A percentile compares a stretch with the other conserved stretches of the same genome.
Conservation (phyloP, 1,140 invertebrate genomes). For the Lordiphosa clarofinis region DNA sequence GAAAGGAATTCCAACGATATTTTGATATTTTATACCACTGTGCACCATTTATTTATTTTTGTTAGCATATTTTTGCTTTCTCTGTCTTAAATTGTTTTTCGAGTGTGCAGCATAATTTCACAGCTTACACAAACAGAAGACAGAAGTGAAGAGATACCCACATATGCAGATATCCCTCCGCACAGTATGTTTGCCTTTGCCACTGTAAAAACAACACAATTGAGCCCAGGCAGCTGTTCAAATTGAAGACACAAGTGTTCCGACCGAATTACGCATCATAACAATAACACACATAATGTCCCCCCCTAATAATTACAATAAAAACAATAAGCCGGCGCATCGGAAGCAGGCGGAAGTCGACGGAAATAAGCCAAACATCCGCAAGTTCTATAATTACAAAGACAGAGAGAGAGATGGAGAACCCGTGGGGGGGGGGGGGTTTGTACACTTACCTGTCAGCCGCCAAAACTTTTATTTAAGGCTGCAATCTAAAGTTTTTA, state of each 20-base stretch:
- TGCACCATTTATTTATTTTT: constrained; percentile 30
- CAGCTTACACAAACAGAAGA: constrained; percentile 49
- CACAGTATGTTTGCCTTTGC: constrained; percentile 47
- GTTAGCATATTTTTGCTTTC: constrained; percentile 29
- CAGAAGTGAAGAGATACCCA: constrained; percentile 21
- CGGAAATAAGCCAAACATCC: constrained; percentile 65
- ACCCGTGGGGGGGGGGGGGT: no score
- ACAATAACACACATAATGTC: constrained; percentile 33
- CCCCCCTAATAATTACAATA: constrained; percentile 39
- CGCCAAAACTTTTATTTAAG: constrained; percentile 50
- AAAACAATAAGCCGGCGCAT: constrained; percentile 41
- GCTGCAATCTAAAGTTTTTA: constrained; percentile 53
- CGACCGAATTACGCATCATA: constrained; percentile 44
- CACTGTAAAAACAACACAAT: constrained; percentile 37
- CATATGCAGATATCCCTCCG: constrained; percentile 4
- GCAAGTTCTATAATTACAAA: constrained; percentile 57
- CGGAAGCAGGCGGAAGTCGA: constrained; percentile 55
- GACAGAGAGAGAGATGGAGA: background rate
- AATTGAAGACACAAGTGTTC: constrained; percentile 48
- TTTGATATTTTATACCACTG: no score
- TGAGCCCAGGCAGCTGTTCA: constrained; percentile 47
- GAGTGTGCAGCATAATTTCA: constrained; percentile 44
- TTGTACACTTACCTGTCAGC: constrained; percentile 21
- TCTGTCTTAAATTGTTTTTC: constrained; percentile 29
- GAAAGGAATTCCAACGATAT: no score